Base-by-base conservation (phyloP, 2,797 vertebrate genomes). In the Aeoliscus strigatus region DNA sequence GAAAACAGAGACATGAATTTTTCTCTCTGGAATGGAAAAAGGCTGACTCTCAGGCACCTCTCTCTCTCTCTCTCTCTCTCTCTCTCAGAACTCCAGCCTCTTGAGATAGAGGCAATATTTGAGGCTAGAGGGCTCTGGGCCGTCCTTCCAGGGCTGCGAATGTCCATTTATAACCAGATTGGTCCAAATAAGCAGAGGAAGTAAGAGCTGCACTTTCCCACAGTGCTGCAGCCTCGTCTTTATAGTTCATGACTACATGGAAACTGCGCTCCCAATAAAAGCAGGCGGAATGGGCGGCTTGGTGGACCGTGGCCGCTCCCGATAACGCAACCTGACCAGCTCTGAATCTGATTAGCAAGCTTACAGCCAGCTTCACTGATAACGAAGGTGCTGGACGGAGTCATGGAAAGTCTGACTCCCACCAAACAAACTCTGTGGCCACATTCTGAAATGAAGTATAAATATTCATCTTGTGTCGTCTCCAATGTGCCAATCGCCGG, bases 181-280 rank as follows among this genome's bases (percentile, higher is more conserved):
- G 81, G 80, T 85, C 66, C 57, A 83, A 86, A 87, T 70, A 85
- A 86, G 85, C 77, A 76, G 55, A 77, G 77, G 74, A 85, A 77
- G 65, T 63, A 12, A 28, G 75, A 83, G 75, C 84, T 61, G 70
- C 72, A 83, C 77, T 89, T 90, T 90, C 89, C 89, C 89, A 89
- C 87, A 89, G 82, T 82, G 34, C 39, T 65, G 56, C 48, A 52
- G 70, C 66, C 63, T 72, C 58, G 77, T 75, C 75, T 80, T 80
- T 78, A 82, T 76, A 73, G 75, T 77, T 75, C 59, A 71, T 81
- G 82, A 83, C 79, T 79, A 75, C 77, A 81, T 85, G 82, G 80
- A 80, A 80, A 86, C 77, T 80, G 60, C 75, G 70, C 73, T 82
- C 70, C 80, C 76, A 73, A 80, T 73, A 70, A 60, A 57, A 68